Evolutionary conservation across 2,888 invertebrate genomes (phyloP), one percentile per base, ranked within the genome.

Genomic region (Hipparchia sbordonii): DNA sequence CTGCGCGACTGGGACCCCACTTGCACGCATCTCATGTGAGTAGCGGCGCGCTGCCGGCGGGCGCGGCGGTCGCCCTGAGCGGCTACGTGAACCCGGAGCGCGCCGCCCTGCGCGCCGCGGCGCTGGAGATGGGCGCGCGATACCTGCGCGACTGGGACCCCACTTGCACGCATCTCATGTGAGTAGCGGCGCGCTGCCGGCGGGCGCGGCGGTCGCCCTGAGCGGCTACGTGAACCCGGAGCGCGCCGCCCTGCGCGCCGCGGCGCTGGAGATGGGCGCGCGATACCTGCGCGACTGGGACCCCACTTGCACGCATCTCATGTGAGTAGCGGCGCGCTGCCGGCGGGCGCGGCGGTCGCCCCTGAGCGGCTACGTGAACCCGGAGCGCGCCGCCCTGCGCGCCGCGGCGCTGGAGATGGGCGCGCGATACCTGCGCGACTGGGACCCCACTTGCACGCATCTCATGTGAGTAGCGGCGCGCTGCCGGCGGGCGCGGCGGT

Each of bases 341-440:
- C 98, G 77, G 87, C 93, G 10, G 96, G 94, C 70, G 97, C 97
- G 4, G 95, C 95, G 73, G 94, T 98, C 83, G 97, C 96, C n/a
- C n/a, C 95, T 98, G 77, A 98, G 98, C 90, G 98, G 98, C 0
- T 98, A 97, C 89, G 95, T 96, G 91, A 97, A 98, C 93, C 98
- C 98, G 5, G 94, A 95, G 74, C 94, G 98, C 68, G 95, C 94
- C 0, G 88, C 94, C 74, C 83, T 98, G 66, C 91, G 98, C 56
- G 94, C 94, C 76, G 94, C 95, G 78, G 97, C 97, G 6, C 73
- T 96, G 4, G 95, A 95, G 70, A 95, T 98, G 95, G 98, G 98
- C 2, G 98, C 97, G 1, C 94, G 93, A 78, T 98, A 97, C 84
- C 95, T 95, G 85, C 91, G 95, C 0, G 97, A 97, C 89, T 98